Evolutionary conservation across 2,113 vertebrate genomes (phyloP).

Genomic region (Stegostoma tigrinum): DNA sequence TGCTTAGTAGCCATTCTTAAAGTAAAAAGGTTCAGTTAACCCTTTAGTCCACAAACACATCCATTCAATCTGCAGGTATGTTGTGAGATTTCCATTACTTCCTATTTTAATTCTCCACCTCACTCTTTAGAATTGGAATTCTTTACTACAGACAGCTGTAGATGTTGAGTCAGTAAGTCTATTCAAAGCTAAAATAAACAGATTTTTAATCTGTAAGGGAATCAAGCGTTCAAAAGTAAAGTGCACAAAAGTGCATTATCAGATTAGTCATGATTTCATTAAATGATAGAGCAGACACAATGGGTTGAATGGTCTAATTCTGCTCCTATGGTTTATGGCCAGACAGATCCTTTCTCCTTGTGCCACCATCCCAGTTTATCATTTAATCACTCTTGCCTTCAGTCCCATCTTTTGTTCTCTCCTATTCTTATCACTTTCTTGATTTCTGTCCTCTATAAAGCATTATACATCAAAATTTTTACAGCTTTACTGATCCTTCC

Average conservation of each 20-base stretch:
- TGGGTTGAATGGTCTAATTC: too few species aligned
- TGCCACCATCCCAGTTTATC: not conserved
- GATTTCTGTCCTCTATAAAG: not conserved
- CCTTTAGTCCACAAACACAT: not conserved
- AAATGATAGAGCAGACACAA: too few species aligned
- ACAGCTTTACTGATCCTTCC: not conserved
- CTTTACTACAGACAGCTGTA: too few species aligned
- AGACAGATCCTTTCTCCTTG: not conserved
- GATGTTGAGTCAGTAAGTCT: too few species aligned
- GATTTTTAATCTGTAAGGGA: too few species aligned
- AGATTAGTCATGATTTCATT: too few species aligned
- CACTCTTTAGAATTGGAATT: not conserved
- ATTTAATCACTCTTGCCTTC: not conserved
- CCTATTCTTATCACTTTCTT: not conserved
- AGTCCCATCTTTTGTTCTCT: not conserved
- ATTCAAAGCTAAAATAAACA: too few species aligned
- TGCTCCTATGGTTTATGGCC: too few species aligned
- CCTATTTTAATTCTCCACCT: not conserved
- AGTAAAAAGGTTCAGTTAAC: too few species aligned
- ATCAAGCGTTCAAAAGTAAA: too few species aligned
- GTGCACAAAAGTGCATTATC: too few species aligned
- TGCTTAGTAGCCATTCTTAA: too few species aligned
- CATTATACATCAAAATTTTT: not conserved
- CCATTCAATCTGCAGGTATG: not conserved
- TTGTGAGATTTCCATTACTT: not conserved